Percentiles rank a stretch among this genome's conserved stretches.
Conservation (phyloP, 2,113 vertebrate genomes). For the Xiphorhynchus elegans region DNA sequence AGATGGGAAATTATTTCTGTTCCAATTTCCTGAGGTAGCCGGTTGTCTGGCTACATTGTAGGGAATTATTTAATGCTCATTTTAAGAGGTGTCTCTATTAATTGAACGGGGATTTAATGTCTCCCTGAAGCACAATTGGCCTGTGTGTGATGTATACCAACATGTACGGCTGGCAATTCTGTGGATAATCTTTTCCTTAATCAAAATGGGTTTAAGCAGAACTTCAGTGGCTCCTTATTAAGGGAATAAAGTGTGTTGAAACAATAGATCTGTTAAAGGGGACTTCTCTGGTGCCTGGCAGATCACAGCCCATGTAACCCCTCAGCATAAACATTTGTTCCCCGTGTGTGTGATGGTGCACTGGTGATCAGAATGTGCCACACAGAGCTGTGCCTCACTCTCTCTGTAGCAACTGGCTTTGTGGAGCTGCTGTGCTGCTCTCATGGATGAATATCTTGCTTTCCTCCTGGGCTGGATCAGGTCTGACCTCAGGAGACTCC, state of each 20-base stretch:
- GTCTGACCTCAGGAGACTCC: not conserved
- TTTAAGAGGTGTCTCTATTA: conserved; percentile 40
- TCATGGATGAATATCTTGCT: not conserved
- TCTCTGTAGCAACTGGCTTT: not conserved
- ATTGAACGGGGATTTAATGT: conserved; percentile 37
- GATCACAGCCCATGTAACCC: not conserved
- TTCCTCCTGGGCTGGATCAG: not conserved
- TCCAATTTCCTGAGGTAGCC: not conserved
- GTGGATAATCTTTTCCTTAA: not conserved
- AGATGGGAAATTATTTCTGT: not conserved
- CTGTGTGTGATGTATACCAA: not conserved
- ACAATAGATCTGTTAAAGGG: not conserved
- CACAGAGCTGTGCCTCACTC: not conserved
- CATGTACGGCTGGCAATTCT: not conserved
- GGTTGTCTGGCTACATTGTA: not conserved
- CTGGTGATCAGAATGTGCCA: not conserved
- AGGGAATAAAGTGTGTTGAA: not conserved
- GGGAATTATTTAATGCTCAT: conserved; percentile 54
- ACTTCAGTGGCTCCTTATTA: not conserved
- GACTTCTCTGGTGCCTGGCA: not conserved
- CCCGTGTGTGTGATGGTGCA: not conserved
- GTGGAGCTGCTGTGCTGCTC: not conserved
- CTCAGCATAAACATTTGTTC: not conserved
- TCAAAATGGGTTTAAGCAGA: not conserved
- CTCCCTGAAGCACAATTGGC: conserved; percentile 30